Percentiles rank a stretch among this genome's conserved stretches.
These are phyloP conservation scores for Procambarus clarkii DNA, from an alignment of 1,140 invertebrate species.

Conservation along the genomic window DNA sequence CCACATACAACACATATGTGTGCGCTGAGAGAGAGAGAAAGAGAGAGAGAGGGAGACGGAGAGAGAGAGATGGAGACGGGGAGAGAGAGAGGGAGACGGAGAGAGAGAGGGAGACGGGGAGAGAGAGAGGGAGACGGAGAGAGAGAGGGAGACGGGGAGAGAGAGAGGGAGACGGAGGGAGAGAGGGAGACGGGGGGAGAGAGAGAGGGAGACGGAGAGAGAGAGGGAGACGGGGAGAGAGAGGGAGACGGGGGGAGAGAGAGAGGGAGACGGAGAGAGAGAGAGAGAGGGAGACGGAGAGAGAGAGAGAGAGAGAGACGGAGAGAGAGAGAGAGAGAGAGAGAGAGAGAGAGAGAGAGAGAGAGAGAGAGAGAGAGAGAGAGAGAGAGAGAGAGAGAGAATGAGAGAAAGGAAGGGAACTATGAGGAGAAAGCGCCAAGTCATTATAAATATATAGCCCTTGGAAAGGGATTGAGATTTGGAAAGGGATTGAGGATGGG, in stretches of 20 bases:
- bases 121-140: too few species aligned
- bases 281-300: conserved; percentile 35
- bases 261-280: conserved; percentile 21
- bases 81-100: background rate
- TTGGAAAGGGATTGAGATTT: too few species aligned
- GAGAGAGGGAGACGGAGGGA: too few species aligned
- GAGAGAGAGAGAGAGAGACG: conserved; percentile 27
- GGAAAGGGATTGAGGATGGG: too few species aligned
- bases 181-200: background rate
- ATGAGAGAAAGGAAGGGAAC: too few species aligned
- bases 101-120: too few species aligned
- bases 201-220: conserved; percentile 8
- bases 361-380: conserved; percentile 7
- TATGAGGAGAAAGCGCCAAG: too few species aligned
- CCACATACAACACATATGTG: too few species aligned
- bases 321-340: background rate
- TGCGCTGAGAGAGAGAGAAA: background rate
- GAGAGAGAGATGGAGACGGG: too few species aligned
- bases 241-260: background rate
- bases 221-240: too few species aligned
- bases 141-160: too few species aligned
- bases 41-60: background rate
- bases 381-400: background rate
- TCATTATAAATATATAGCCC: too few species aligned
- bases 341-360: conserved; percentile 12